Base-by-base conservation (phyloP, 2,888 invertebrate genomes). In the Platerodrilus igneus region DNA sequence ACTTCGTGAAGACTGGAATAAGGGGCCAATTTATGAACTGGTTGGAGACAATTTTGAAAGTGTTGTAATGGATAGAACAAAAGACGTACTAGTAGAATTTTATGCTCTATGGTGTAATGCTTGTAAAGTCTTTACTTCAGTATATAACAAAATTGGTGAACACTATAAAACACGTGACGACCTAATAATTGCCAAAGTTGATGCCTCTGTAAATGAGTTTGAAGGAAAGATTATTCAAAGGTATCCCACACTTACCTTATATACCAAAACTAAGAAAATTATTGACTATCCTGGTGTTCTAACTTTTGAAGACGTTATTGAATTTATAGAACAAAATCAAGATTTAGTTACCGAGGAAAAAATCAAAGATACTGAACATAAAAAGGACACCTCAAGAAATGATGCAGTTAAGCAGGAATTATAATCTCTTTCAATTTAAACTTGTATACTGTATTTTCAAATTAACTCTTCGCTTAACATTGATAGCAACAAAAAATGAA, bases 91-190 rank as follows among this genome's bases (percentile, higher is more conserved):
- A 41, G 96, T 99, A 50, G 97, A 99, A 75, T 99, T 99, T 77
- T 99, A 96, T 71, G 96, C 96, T 35, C 96, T 96, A 45, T 97
- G 97, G 97, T 91, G 90, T 72, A 95, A 94, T 45, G 97, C 99
- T 70, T 99, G 97, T 81, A 96, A 97, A 67, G 92, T 96, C 69
- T 76, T 99, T 60, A 88, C 78, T 37, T 99, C 99, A 15, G 95
- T 96, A 70, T 99, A 93, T 75, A 96, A 97, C 53, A 78, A 96
- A 77, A 56, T 67, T 8, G 64, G 57, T 3, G 95, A 96, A 67
- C 89, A 95, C 70, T 97, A 83, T 75, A 83, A 86, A 70, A 85
- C 86, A 60, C 71, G 82, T 55, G 79, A 79, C 4, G 81, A 82
- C 50, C 76, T 97, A 46, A 78, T 99, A 32, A 86, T 99, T 65